Base-by-base conservation (phyloP, 2,888 invertebrate genomes). In the Drosophila ustulata region DNA sequence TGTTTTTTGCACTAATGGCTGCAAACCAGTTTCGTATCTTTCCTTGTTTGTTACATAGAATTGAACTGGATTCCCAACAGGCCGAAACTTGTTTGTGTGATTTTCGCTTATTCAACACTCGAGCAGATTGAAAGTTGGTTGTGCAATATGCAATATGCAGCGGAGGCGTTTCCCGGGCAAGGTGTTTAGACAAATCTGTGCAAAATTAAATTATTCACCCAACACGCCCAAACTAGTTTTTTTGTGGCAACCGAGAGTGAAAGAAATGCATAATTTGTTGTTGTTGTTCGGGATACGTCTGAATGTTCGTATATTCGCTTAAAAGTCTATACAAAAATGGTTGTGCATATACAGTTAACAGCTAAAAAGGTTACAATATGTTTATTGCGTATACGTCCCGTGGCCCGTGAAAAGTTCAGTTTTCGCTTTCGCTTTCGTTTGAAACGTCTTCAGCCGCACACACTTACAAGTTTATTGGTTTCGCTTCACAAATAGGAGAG, bases 1-100 rank as follows among this genome's bases (percentile, higher is more conserved):
- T 79, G 88, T 89, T 46, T 55, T 79, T 89, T 89, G 67, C 86
- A 87, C 73, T 78, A 71, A 85, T 83, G 66, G 74, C 77, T 57
- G 26, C 52, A 69, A 86, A 89, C 85, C 72, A 58, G 89, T 86
- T 85, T 88, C 46, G 50, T 61, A 74, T 78, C 78, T 86, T 88
- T 85, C 88, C 89, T 82, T 80, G 83, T 88, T 85, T 68, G 85
- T 64, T 77, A 62, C 78, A 79, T 75, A 89, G 88, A 83, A 89
- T 89, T 69, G 47, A 55, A 66, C 53, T 56, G 39, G 49, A 67
- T 65, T 62, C 57, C 58, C 46, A 18, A 49, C 37, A 37, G 47
- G 66, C 43, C 51, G 56, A 79, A 87, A 87, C 83, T 51, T 58
- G 89, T 83, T 83, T 84, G 62, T 50, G 2, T 67, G 8, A 28